phyloP scores from a whole-genome alignment of 1,140 invertebrate genomes.

The Drosophila athabasca region DNA sequence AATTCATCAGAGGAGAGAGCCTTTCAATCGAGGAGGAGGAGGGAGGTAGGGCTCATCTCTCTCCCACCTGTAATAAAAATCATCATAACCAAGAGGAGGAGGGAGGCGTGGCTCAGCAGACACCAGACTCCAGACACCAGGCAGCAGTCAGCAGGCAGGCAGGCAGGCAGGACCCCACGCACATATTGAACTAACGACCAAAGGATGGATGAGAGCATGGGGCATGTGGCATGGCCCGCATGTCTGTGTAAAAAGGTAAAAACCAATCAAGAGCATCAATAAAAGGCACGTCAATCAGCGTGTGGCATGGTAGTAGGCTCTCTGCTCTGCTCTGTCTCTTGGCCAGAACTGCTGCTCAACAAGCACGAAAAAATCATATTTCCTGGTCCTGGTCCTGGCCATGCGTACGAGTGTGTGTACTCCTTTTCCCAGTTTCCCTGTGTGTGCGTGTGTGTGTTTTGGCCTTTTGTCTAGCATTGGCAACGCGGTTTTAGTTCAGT shows the following conservation, averaged over 20 bases:
- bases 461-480: slow-evolving; percentile 50
- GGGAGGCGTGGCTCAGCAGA: slow-evolving; percentile 34
- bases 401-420: slow-evolving; percentile 45
- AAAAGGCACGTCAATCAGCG: slow-evolving; percentile 82
- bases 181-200: slow-evolving; percentile 80
- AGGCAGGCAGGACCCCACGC: slow-evolving; percentile 28
- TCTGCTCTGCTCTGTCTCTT: not conserved
- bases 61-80: slow-evolving; percentile 79
- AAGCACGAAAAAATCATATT: slow-evolving; percentile 77
- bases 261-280: slow-evolving; percentile 83
- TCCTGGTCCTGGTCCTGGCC: slow-evolving; percentile 53
- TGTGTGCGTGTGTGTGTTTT: slow-evolving; percentile 31
- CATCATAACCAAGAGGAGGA: slow-evolving; percentile 68
- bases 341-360: slow-evolving; percentile 24
- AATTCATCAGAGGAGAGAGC: slow-evolving; percentile 62
- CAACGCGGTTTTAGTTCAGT: slow-evolving; percentile 77
- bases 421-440: not conserved
- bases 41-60: slow-evolving; percentile 8
- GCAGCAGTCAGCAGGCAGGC: no score
- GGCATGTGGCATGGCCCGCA: slow-evolving; percentile 24
- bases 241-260: slow-evolving; percentile 74
- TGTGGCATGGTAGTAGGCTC: slow-evolving; percentile 57
- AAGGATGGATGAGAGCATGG: not conserved
- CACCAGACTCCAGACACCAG: slow-evolving; percentile 3
- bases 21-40: not conserved